Evolutionary conservation across 92 coral and sea anemone genomes (phyloP).

Genomic region (Zoanthus sansibaricus): DNA sequence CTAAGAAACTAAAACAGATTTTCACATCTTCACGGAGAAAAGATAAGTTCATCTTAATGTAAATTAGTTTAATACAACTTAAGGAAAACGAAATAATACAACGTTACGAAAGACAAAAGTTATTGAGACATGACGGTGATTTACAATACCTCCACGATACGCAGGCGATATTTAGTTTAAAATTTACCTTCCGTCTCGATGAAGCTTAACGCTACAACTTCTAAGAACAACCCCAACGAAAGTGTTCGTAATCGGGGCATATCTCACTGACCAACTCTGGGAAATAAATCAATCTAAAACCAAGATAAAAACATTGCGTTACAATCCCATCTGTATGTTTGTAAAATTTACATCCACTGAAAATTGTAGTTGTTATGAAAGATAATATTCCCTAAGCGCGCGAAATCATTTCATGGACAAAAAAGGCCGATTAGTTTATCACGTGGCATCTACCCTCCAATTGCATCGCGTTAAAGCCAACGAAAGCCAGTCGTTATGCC

Average conservation of each 20-base stretch:
- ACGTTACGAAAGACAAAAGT: neutral
- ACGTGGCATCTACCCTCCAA: constrained; percentile 27
- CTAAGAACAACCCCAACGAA: constrained; percentile 46
- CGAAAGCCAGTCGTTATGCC: constrained; percentile 28
- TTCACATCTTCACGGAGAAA: neutral
- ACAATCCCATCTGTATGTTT: constrained; percentile 25
- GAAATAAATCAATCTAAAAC: constrained; percentile 41
- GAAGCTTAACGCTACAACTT: constrained; percentile 50
- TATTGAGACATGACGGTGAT: constrained; percentile 32
- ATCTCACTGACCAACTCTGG: constrained; percentile 52
- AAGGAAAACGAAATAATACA: neutral
- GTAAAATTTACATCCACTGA: neutral
- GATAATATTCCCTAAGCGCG: constrained; percentile 29
- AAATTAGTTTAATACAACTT: neutral
- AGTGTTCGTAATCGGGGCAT: constrained; percentile 52
- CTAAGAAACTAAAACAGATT: neutral
- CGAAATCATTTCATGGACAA: constrained; percentile 16
- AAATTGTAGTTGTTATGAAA: constrained; percentile 37
- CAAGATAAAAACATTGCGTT: constrained; percentile 47
- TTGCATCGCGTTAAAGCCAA: neutral
- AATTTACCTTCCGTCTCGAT: constrained; percentile 79
- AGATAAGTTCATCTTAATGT: neutral
- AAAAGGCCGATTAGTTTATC: constrained; percentile 20
- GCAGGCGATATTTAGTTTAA: constrained; percentile 37
- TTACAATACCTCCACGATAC: constrained; percentile 63